Evolutionary conservation across 2,113 vertebrate species (phyloP), one percentile per base, ranked within the genome.

Genomic region (Hyla sarda): DNA sequence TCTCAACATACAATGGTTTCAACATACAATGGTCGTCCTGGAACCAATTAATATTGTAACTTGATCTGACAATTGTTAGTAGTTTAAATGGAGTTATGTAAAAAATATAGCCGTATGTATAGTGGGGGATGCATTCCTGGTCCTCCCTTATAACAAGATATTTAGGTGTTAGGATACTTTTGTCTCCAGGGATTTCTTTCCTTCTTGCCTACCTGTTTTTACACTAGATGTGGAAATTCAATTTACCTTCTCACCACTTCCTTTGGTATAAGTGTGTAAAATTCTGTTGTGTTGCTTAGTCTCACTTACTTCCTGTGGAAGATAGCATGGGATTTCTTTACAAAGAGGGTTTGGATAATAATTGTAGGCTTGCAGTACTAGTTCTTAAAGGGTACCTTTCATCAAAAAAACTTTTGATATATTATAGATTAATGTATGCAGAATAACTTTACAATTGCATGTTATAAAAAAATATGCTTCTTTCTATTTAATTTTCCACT

Each of bases 241-340:
- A 12, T 41, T 2, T 65, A 45, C 1, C 47, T 87, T 89, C 65
- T 82, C 32, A 32, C 34, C 73, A 28, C 30, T 6, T 73, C 56
- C 11, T 45, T 9, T 41, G 30, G 34, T 14, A 17, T 21, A 23
- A 71, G 17, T 52, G 28, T 83, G 65, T 79, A 69, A 76, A 65
- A 45, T 69, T 88, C 77, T 54, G 87, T 82, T 60, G 45, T 88
- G 52, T 80, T 89, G 67, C 77, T 86, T 76, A 79, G 56, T 84
- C 75, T 88, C 73, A 28, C 2, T 47, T 28, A 28, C 83, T 91
- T 88, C 79, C 86, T 88, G 82, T 73, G 62, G 56, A 80, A 65
- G 79, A 21, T 69, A 82, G 78, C 30, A 58, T 54, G 48, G 0
- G 0, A 69, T 50, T 47, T 67, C 14, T 72, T 56, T 45, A 6